phyloP scores from a whole-genome alignment of 2,113 vertebrate species.

The Ameiurus melas region DNA sequence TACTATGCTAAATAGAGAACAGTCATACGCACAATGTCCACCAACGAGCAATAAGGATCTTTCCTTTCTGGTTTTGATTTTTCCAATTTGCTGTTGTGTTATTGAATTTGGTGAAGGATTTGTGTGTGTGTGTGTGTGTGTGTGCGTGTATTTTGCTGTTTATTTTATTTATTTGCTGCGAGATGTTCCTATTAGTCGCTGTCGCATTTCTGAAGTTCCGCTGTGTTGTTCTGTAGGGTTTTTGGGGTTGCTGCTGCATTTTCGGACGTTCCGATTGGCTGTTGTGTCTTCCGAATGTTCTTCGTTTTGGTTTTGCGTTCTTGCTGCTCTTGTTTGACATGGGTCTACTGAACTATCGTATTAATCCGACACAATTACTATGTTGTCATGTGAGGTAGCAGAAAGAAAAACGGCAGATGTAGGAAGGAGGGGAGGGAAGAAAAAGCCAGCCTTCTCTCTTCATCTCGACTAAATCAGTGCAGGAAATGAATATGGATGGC shows the following conservation, averaged over 20 bases:
- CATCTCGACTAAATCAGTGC: conserved; percentile 76
- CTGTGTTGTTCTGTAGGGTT: no score
- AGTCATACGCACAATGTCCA: background rate
- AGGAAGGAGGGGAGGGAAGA: conserved; percentile 62
- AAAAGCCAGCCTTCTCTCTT: conserved; percentile 71
- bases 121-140: background rate
- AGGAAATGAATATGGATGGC: conserved; percentile 82
- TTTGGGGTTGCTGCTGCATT: no score
- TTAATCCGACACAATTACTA: conserved; percentile 67
- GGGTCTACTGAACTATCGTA: conserved; percentile 49
- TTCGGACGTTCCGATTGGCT: no score
- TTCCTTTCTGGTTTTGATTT: background rate
- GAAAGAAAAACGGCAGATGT: conserved; percentile 49
- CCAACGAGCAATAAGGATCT: background rate
- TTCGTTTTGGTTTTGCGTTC: no score
- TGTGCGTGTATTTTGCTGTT: no score
- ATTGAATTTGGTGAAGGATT: background rate
- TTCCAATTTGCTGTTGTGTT: background rate
- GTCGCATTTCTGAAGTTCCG: background rate
- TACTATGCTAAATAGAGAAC: background rate
- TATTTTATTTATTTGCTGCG: background rate
- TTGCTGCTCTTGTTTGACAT: conserved; percentile 44
- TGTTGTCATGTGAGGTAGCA: conserved; percentile 59
- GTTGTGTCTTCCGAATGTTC: no score
- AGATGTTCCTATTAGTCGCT: background rate